Conservation (phyloP, 1,140 invertebrate species). For the Papilio glaucus region DNA sequence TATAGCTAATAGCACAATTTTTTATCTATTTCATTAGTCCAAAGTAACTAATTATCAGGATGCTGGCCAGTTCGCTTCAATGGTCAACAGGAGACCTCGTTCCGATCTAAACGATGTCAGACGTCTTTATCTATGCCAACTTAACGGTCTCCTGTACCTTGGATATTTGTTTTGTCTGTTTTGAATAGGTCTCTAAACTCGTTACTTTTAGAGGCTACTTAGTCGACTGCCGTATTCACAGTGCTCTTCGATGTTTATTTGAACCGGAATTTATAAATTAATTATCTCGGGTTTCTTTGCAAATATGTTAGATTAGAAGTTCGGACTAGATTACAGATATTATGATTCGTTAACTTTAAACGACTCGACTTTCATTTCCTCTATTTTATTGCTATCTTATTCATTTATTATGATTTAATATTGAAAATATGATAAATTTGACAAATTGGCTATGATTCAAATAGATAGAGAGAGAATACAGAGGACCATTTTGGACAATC, state of each 20-base stretch:
- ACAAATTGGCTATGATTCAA: not conserved
- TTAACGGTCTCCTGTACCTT: constrained; percentile 62
- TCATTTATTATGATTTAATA: not conserved
- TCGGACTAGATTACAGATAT: not conserved
- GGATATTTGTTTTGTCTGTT: constrained; percentile 58
- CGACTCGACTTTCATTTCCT: constrained; percentile 10
- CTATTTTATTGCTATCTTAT: not conserved
- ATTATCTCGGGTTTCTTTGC: constrained; percentile 12
- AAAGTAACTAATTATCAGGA: not conserved
- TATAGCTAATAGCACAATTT: not conserved
- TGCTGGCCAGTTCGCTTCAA: not conserved
- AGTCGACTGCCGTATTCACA: not conserved
- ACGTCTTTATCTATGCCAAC: constrained; percentile 58
- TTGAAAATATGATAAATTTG: not conserved
- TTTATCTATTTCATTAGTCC: not conserved
- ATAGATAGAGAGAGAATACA: not conserved
- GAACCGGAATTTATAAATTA: constrained; percentile 13
- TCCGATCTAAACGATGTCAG: constrained; percentile 60
- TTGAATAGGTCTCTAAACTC: constrained; percentile 43
- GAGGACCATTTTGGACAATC: not conserved
- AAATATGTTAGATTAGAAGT: not conserved
- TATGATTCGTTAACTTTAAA: not conserved
- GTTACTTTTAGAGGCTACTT: constrained; percentile 24
- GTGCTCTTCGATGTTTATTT: not conserved
- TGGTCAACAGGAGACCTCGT: constrained; percentile 44